Evolutionary conservation across 92 coral and sea anemone species (phyloP).

Genomic region (Parazoanthus swiftii): DNA sequence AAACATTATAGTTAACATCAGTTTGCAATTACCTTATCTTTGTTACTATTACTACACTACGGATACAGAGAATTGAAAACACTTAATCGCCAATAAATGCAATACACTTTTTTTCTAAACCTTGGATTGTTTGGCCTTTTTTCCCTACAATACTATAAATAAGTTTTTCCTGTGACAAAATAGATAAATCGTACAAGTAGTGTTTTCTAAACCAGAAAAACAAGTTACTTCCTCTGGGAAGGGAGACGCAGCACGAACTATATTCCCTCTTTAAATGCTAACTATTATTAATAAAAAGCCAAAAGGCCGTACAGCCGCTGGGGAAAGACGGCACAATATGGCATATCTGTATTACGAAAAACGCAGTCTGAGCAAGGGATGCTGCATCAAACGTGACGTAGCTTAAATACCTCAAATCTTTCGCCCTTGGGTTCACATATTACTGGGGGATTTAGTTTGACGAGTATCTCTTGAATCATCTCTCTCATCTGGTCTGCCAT

Average conservation of each 20-base stretch:
- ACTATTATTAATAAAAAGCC: too few species aligned
- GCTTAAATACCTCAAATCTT: conserved; percentile 20
- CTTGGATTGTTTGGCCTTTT: background rate
- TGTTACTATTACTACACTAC: background rate
- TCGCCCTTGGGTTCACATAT: conserved; percentile 18
- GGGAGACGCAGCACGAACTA: background rate
- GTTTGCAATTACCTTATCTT: background rate
- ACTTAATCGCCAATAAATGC: background rate
- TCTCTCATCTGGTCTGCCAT: conserved; percentile 37
- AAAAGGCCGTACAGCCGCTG: background rate
- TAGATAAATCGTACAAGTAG: background rate
- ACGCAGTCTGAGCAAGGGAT: background rate
- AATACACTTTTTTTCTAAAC: background rate
- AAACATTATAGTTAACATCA: background rate
- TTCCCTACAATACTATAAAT: background rate
- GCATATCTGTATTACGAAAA: background rate
- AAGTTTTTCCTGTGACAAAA: background rate
- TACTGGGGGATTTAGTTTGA: conserved; percentile 30
- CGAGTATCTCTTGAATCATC: conserved; percentile 20
- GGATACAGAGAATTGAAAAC: background rate
- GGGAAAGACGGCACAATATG: background rate
- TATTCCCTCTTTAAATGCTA: background rate
- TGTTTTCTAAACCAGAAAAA: background rate
- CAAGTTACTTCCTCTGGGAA: background rate
- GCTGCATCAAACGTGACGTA: background rate